Base-by-base conservation (phyloP, 1,140 invertebrate species). In the Microplitis mediator region DNA sequence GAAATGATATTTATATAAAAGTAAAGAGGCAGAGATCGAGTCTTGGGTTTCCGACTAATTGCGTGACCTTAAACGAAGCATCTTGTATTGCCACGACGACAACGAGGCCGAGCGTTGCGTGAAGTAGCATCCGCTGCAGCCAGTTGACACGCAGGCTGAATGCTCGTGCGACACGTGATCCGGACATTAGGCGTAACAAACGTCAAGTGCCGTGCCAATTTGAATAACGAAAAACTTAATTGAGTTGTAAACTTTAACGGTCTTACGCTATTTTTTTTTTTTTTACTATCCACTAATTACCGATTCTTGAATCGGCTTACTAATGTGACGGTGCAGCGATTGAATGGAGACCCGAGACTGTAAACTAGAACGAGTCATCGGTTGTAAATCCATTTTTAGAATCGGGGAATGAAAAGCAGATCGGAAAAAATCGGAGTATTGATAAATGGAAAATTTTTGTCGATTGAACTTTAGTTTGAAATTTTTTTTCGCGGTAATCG, bases 11-110 rank as follows among this genome's bases (percentile, higher is more conserved):
- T 56, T 31, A 60, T 32, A 69, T 34, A 60, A 9, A n/a, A 32
- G n/a, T 65, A 16, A 45, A 34, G 45, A 32, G 31, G 4, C 16
- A 50, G n/a, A 23, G 35, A 39, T 35, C n/a, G 35, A 54, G 50
- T 58, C 66, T 72, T 56, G 54, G 72, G 73, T 71, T 71, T 69
- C 50, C 70, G 65, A 71, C 67, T 75, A 75, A 75, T 72, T 75
- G 70, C 52, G 51, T 70, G 74, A 75, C 74, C 74, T 75, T 75
- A 72, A 75, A 56, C 67, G 73, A 66, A 50, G 51, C 73, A 72
- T 74, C 69, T 73, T 71, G 56, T 62, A 71, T 66, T 74, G 73
- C 73, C 69, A 71, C 73, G 61, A 74, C 23, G 23, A 23, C 23
- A 23, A 68, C 69, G 69, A 71, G 69, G 67, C 63, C 74, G 63